Evolutionary conservation across 92 coral and sea anemone genomes (phyloP).

Genomic region (Desmophyllum pertusum): DNA sequence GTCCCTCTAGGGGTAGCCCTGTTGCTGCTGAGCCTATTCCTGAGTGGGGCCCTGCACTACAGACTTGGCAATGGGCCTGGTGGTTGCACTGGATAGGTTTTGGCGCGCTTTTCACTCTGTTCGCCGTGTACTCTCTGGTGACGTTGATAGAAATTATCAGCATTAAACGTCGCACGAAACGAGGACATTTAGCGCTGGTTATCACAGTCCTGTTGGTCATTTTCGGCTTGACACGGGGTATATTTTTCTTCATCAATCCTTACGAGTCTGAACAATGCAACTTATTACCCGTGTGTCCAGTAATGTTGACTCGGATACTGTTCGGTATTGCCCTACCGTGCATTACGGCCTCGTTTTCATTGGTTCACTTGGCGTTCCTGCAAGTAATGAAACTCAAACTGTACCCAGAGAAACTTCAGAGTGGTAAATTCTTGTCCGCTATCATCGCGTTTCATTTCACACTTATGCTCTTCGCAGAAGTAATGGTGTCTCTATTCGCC

Average conservation of each 20-base stretch:
- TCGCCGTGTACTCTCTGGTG: constrained; percentile 67
- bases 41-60: constrained; percentile 69
- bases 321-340: constrained; percentile 90
- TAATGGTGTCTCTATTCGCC: constrained; percentile 51
- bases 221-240: constrained; percentile 68
- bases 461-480: constrained; percentile 62
- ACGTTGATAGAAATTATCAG: constrained; percentile 42
- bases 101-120: constrained; percentile 62
- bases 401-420: constrained; percentile 77
- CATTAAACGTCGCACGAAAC: constrained; percentile 35
- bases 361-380: constrained; percentile 74
- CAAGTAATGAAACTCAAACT: constrained; percentile 77
- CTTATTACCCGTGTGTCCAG: constrained; percentile 66
- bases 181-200: constrained; percentile 62
- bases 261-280: constrained; percentile 88
- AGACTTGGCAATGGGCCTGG: constrained; percentile 86
- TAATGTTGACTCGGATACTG: constrained; percentile 66
- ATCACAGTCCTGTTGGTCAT: constrained; percentile 53
- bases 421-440: constrained; percentile 56
- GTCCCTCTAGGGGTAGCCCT: not conserved
- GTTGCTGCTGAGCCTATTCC: constrained; percentile 77
- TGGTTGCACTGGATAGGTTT: constrained; percentile 79
- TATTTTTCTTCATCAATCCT: constrained; percentile 83
- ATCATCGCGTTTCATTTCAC: constrained; percentile 66
- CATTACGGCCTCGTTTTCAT: constrained; percentile 81